Conservation (phyloP, 2,797 vertebrate genomes). For the Rhabdophis nuchalis region DNA sequence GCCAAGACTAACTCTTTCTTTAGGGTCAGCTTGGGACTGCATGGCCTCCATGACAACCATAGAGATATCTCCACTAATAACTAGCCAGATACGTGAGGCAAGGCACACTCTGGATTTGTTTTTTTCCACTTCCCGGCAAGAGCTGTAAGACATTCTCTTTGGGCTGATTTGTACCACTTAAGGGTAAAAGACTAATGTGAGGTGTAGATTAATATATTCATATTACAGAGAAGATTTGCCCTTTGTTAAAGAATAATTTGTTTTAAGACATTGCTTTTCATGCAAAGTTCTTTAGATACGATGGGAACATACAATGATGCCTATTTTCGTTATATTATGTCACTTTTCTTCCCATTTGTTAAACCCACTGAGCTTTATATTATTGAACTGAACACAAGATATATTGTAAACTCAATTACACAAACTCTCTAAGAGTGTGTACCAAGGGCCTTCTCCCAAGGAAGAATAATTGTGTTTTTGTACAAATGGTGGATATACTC, state of each 20-base stretch:
- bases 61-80: constrained; percentile 10
- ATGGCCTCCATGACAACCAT: constrained; percentile 14
- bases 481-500: neutral
- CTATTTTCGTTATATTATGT: neutral
- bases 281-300: neutral
- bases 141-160: constrained; percentile 9
- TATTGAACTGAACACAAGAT: neutral
- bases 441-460: neutral
- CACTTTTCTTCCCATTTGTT: too few relatives aligned
- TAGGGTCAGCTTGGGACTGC: constrained; percentile 17
- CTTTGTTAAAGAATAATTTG: neutral
- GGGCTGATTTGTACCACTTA: neutral
- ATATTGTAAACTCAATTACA: neutral
- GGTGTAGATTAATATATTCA: neutral
- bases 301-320: neutral
- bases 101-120: neutral
- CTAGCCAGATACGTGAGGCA: constrained; percentile 1
- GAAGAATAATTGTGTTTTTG: neutral
- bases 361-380: neutral
- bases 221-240: neutral
- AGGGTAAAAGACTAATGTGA: neutral
- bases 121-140: constrained; percentile 2
- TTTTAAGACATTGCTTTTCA: neutral
- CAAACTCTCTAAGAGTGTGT: neutral
- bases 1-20: constrained; percentile 6